phyloP scores from a whole-genome alignment of 2,113 vertebrate species.

The Climacteris rufus region DNA sequence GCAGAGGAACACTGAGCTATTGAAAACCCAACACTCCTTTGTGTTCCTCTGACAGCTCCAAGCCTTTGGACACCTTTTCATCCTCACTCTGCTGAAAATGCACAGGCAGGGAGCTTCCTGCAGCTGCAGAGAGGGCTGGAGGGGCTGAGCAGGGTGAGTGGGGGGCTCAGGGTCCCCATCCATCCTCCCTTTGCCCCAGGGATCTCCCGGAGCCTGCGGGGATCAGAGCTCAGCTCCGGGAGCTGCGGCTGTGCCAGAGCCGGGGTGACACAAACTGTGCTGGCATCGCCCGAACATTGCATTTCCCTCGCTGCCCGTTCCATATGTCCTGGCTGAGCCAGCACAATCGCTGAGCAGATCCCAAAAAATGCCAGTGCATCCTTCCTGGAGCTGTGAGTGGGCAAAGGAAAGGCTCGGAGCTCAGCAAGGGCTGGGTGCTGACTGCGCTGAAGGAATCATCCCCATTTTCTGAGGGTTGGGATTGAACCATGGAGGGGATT shows the following conservation, averaged over 20 bases:
- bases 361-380: background rate
- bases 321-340: background rate
- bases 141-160: background rate
- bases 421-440: background rate
- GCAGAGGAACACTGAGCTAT: background rate
- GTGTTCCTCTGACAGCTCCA: constrained; percentile 21
- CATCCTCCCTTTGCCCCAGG: background rate
- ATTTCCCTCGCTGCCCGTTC: background rate
- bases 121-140: background rate
- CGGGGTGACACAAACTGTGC: too few relatives aligned
- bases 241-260: too few relatives aligned
- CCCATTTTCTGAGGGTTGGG: background rate
- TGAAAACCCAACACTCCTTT: background rate
- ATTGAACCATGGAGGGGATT: background rate
- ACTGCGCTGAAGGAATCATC: background rate
- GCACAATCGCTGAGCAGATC: background rate
- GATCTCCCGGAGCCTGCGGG: background rate
- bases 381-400: background rate
- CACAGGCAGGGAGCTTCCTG: background rate
- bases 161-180: background rate
- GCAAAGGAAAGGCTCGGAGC: background rate
- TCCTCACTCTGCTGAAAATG: background rate
- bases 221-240: background rate
- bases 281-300: background rate
- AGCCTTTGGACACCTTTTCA: background rate